Conservation (phyloP, 2,888 invertebrate genomes). For the Nasonovia ribisnigri region DNA sequence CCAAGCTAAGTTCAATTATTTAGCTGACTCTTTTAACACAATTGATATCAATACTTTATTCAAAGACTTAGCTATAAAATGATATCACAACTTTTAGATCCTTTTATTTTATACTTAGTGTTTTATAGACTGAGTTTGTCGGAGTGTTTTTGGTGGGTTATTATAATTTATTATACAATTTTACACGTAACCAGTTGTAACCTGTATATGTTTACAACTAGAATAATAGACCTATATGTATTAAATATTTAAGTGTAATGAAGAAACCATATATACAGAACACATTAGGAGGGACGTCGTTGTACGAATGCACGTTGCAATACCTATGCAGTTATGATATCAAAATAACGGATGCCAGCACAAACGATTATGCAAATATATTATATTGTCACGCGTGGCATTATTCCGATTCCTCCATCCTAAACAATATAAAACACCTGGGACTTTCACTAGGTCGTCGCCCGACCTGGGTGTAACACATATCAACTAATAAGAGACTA, state of each 20-base stretch:
- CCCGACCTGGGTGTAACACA: background rate
- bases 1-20: too few species aligned
- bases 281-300: background rate
- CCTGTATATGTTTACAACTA: background rate
- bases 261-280: background rate
- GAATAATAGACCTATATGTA: background rate
- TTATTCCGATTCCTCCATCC: background rate
- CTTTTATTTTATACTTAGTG: too few species aligned
- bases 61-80: too few species aligned
- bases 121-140: too few species aligned
- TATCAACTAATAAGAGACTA: background rate
- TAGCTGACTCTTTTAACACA: too few species aligned
- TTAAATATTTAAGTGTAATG: background rate
- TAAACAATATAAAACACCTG: background rate
- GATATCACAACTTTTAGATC: too few species aligned
- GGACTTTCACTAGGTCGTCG: too few species aligned
- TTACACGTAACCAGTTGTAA: background rate
- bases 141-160: too few species aligned
- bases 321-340: background rate
- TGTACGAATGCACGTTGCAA: background rate
- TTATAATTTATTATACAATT: too few species aligned
- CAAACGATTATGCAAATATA: background rate
- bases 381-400: background rate
- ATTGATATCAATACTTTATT: too few species aligned
- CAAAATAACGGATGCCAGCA: background rate